Percentiles rank a stretch among this genome's conserved stretches.
These are phyloP conservation scores for Elanus axillaris DNA, from an alignment of 2,113 vertebrate genomes.

Conservation along the genomic window DNA sequence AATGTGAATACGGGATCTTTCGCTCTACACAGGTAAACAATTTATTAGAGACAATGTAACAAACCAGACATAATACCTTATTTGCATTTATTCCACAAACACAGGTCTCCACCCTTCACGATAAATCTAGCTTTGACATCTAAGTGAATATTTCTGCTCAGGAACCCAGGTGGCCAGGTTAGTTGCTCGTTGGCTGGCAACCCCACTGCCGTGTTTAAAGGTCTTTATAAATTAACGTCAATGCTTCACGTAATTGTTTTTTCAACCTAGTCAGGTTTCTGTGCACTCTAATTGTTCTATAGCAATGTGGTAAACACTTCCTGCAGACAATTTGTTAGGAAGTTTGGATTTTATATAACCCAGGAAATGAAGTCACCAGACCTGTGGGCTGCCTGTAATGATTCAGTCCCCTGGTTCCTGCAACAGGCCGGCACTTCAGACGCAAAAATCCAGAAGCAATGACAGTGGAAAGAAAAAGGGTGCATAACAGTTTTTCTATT, in stretches of 20 bases:
- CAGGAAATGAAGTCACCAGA: slow-evolving; percentile 61
- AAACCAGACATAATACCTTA: neutral
- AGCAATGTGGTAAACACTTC: slow-evolving; percentile 46
- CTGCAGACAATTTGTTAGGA: slow-evolving; percentile 36
- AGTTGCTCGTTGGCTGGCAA: neutral
- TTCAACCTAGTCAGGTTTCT: slow-evolving; percentile 8
- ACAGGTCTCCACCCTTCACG: neutral
- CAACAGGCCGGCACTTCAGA: neutral
- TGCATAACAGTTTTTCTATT: neutral
- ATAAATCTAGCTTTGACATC: neutral
- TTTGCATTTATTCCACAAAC: neutral
- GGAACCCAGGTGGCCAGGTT: neutral
- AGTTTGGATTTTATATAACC: slow-evolving; percentile 53
- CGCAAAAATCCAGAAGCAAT: neutral
- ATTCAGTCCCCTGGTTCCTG: slow-evolving; percentile 5
- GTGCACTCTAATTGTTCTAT: slow-evolving; percentile 39
- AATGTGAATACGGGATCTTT: neutral
- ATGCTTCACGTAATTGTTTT: neutral
- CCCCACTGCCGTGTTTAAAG: neutral
- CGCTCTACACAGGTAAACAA: neutral
- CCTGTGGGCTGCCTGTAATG: neutral
- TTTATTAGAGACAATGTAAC: neutral
- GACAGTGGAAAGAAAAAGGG: neutral
- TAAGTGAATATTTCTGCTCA: neutral
- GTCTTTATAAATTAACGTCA: neutral